Conservation (phyloP, 2,888 invertebrate species). For the Emmelina monodactyla region DNA sequence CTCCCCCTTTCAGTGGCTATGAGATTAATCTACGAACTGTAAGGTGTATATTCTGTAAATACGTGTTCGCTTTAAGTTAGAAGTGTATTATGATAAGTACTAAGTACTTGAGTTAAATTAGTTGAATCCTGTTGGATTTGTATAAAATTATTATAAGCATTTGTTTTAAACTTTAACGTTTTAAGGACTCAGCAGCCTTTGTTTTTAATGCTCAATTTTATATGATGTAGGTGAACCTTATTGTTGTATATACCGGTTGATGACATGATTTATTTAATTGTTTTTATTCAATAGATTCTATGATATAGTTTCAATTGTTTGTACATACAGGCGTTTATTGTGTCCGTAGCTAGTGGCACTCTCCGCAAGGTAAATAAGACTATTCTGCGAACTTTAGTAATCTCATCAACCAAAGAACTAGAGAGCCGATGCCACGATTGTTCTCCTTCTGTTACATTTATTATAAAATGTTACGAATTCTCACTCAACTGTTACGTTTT, state of each 20-base stretch:
- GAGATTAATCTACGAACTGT: constrained; percentile 56
- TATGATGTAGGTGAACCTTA: constrained; percentile 34
- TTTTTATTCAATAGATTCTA: too few relatives aligned
- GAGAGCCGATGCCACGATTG: background rate
- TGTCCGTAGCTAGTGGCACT: too few relatives aligned
- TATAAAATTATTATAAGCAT: constrained; percentile 41
- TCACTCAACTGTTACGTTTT: background rate
- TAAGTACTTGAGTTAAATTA: constrained; percentile 47
- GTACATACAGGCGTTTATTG: too few relatives aligned
- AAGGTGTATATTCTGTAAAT: constrained; percentile 54
- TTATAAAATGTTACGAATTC: background rate
- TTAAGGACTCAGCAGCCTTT: constrained; percentile 43
- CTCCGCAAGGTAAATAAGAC: too few relatives aligned
- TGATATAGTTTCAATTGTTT: too few relatives aligned
- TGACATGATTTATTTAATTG: too few relatives aligned
- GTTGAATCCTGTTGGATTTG: constrained; percentile 30
- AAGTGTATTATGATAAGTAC: constrained; percentile 53
- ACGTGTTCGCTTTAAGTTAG: constrained; percentile 30
- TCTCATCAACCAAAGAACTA: constrained; percentile 1
- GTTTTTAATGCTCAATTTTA: constrained; percentile 62
- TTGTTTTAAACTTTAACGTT: constrained; percentile 33
- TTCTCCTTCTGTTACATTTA: background rate
- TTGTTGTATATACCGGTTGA: too few relatives aligned
- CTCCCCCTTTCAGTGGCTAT: constrained; percentile 55
- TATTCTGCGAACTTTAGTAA: too few relatives aligned